Base-by-base conservation (phyloP, 2,888 invertebrate genomes). In the Invenusta paracnida region DNA sequence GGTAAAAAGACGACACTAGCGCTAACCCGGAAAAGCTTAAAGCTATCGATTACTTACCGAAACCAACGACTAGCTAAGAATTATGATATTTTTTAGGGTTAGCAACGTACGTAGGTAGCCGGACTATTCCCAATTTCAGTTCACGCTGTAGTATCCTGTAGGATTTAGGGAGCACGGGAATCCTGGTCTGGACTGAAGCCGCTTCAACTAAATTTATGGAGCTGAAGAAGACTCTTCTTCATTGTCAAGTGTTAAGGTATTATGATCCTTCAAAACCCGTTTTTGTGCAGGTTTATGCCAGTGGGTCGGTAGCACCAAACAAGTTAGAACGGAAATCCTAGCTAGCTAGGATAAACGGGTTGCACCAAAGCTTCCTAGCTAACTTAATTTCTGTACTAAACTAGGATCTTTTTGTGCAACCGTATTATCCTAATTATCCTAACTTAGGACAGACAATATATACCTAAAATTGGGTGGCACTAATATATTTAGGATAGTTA, bases 221-320 rank as follows among this genome's bases (percentile, higher is more conserved):
- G 28, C 79, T 79, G 79, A 79, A 27, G 79, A 79, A 79, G 28
- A 5, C 79, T 27, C 28, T 79, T 23, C 79, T 79, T 23, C 23
- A 27, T 27, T 25, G 79, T 79, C 79, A 79, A 27, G 28, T 27
- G 28, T 79, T 79, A 79, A 23, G 28, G 28, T 79, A 79, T n/a
- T 79, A 25, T 27, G n/a, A 79, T n/a, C 79, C 28, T 79, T 79
- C 79, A 79, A 79, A 79, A 27, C 79, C 79, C 79, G 79, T 79
- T 11, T 2, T 79, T 23, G 79, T 79, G 79, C 79, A 79, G 28
- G 79, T 79, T 27, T 2, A 79, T 27, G 79, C 79, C 79, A 79
- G 28, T 79, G n/a, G 79, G 5, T 5, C 73, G 23, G 25, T 73
- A 13, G 73, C 23, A 73, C 23, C 73, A 25, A 73, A 5, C 5